Evolutionary conservation across 2,888 invertebrate species (phyloP), one percentile per base, ranked within the genome.

Genomic region (Acleris emargana): DNA sequence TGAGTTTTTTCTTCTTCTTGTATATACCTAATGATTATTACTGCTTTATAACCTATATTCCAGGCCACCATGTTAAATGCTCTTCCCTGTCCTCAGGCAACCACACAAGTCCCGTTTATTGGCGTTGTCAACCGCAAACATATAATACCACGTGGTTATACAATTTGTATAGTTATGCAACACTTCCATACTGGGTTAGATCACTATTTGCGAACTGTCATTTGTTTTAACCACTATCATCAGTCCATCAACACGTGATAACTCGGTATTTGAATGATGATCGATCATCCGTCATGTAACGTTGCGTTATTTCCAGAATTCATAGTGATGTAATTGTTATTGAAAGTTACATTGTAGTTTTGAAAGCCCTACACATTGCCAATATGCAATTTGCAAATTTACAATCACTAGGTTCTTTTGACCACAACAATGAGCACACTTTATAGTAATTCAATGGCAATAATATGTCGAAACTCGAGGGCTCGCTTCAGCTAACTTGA

Each of bases 71-170:
- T 18, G 13, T 45, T 53, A 45, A 52, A 18, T 73, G 71, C 69
- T 67, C 43, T 53, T 57, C 22, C 69, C 38, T 38, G 13, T 38
- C 38, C 69, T 52, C 64, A 45, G 60, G 69, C 55, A 63, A 53
- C 67, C 68, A 67, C 76, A 78, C 79, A 80, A 73, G 69, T 69
- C 68, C 71, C 72, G 76, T 82, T 77, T 74, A 69, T 75, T 70
- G 72, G 76, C 79, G 75, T 76, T 77, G 69, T 73, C 71, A 75
- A 79, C 80, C 79, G 77, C 82, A 82, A 74, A 71, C 72, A 74
- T 71, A 75, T 85, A 85, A 87, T 88, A 83, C 76, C 74, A 69
- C 73, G 78, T 89, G 88, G 82, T 81, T 45, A 45, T 45, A 17
- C 49, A 49, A 49, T 49, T 49, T 49, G 4, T 20, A 49, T 49